Evolutionary conservation across 2,888 invertebrate species (phyloP).

Genomic region (Fragum fragum): DNA sequence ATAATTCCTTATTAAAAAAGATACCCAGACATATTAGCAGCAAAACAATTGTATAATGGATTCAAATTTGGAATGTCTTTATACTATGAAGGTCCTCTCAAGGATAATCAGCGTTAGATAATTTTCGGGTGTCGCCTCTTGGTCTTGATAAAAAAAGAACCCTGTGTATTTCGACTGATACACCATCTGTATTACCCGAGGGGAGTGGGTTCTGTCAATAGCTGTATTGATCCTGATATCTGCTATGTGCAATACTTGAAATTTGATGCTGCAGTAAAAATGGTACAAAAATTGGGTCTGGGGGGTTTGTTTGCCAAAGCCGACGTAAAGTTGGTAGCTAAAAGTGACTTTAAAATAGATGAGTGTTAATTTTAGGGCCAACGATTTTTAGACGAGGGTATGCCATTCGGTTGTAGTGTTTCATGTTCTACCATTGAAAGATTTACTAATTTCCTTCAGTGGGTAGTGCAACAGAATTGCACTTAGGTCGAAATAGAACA

Average conservation of each 20-base stretch:
- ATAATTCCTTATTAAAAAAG: background rate
- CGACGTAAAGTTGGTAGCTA: constrained; percentile 29
- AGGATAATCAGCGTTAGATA: background rate
- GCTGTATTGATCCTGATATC: constrained; percentile 2
- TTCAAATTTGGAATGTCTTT: constrained; percentile 11
- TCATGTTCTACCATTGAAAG: constrained; percentile 27
- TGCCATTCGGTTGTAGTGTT: constrained; percentile 28
- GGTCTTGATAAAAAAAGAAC: constrained; percentile 23
- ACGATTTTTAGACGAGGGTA: constrained; percentile 14
- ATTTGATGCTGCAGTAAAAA: constrained; percentile 89
- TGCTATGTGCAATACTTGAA: constrained; percentile 27
- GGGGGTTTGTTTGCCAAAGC: constrained; percentile 36
- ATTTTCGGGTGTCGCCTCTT: constrained; percentile 14
- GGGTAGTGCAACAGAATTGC: background rate
- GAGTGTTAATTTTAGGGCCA: constrained; percentile 27
- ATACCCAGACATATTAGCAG: constrained; percentile 6
- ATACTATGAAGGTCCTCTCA: background rate
- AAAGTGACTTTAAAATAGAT: constrained; percentile 19
- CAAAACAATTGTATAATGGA: constrained; percentile 2
- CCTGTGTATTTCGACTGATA: constrained; percentile 4
- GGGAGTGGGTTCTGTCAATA: constrained; percentile 23
- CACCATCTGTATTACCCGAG: constrained; percentile 25
- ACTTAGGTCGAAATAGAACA: constrained; percentile 16
- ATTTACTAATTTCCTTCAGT: constrained; percentile 28
- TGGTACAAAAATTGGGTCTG: constrained; percentile 23